Evolutionary conservation across 2,888 invertebrate species (phyloP), one percentile per base, ranked within the genome.

Genomic region (Rhopalosiphum nymphaeae): DNA sequence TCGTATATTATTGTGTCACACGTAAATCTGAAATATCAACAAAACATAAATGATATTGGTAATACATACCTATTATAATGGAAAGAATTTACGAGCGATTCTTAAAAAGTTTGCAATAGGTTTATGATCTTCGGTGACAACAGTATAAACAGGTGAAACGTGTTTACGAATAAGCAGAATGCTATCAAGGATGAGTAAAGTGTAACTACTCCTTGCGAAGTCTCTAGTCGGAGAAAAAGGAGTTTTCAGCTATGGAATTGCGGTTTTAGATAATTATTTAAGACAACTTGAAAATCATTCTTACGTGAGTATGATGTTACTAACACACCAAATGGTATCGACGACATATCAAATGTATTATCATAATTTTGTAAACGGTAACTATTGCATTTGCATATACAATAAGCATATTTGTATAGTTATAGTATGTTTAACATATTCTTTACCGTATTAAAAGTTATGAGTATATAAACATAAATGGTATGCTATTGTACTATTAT

Each of bases 1-100:
- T 57, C 46, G 86, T 86, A 86, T 46, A 86, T 86, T n/a, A 49
- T 49, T 29, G 16, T 86, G 46, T 49, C n/a, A 13, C 29, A 26
- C 10, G 44, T 57, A 91, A 86, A 91, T 86, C 86, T 57, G 85
- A 91, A 91, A 86, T 56, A n/a, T 91, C 91, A 57, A 57, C 46
- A 44, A 44, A n/a, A 91, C 7, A 5, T 84, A 53, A 4, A 29
- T 56, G 36, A 36, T 78, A 57, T 57, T 21, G 53, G 5, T 53
- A 53, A 57, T 57, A 26, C 57, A 21, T 36, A 78, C 7, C n/a
- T 3, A 10, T 91, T 21, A 26, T 25, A 25, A 67, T 25, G 46
- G n/a, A 25, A 67, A 9, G 7, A 46, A 89, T 89, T n/a, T 29
- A 44, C 46, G 4, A 49, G 16, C 44, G 5, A 13, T 44, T 21